Conservation (phyloP, 2,113 vertebrate species). For the Poeciliopsis occidentalis region DNA sequence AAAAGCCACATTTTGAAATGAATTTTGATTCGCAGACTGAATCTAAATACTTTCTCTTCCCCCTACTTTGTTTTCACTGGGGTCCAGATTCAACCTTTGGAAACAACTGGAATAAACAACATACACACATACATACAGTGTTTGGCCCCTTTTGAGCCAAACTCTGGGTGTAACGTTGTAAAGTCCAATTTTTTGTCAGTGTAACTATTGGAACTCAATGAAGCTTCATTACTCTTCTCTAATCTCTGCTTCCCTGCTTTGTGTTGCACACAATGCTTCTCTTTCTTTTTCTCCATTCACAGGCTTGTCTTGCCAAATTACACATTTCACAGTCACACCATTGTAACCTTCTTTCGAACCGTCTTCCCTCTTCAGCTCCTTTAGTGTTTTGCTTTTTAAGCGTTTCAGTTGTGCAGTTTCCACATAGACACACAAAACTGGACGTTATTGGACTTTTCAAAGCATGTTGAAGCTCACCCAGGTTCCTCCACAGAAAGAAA, state of each 20-base stretch:
- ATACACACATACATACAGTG: too few relatives aligned
- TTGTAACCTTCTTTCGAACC: slow-evolving; percentile 24
- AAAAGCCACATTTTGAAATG: too few relatives aligned
- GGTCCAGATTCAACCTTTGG: too few relatives aligned
- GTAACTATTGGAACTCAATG: not conserved
- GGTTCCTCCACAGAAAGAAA: too few relatives aligned
- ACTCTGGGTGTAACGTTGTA: not conserved
- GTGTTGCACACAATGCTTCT: slow-evolving; percentile 27
- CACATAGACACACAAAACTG: not conserved
- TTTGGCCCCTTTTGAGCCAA: not conserved
- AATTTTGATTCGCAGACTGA: too few relatives aligned
- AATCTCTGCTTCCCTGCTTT: not conserved
- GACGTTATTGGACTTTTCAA: not conserved
- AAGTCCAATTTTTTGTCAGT: not conserved
- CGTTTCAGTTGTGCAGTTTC: not conserved
- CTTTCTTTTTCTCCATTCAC: slow-evolving; percentile 32
- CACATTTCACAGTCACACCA: slow-evolving; percentile 21
- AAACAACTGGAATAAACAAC: too few relatives aligned
- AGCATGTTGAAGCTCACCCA: too few relatives aligned
- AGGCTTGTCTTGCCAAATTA: slow-evolving; percentile 19
- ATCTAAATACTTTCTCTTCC: too few relatives aligned
- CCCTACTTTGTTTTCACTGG: too few relatives aligned
- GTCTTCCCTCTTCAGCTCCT: slow-evolving; percentile 8
- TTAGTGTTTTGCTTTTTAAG: not conserved
- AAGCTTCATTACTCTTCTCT: not conserved